Evolutionary conservation across 2,113 vertebrate genomes (phyloP), one percentile per base, ranked within the genome.

Genomic region (Spilogale gracilis): DNA sequence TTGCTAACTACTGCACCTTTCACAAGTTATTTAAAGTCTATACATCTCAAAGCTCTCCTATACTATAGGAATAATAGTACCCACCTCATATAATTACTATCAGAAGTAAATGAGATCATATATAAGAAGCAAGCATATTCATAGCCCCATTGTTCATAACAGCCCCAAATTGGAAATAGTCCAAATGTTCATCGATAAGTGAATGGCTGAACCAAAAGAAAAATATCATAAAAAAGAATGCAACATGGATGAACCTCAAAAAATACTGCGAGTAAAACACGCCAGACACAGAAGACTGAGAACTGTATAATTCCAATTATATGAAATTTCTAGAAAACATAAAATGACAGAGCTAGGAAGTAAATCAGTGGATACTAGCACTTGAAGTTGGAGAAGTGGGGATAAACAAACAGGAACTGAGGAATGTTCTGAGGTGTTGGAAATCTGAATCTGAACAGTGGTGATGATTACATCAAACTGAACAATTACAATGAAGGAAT

Each of bases 371-470:
- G 61, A 79, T 78, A 30, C 30, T 38, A 58, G 83, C 52, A 79
- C 52, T 69, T 88, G 83, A 61, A 88, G 74, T 18, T 48, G 52
- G 23, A 85, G 17, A 84, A 80, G 10, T 80, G 38, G 73, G 30
- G 20, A 94, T 67, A 84, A 78, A 93, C 6, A 87, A 87, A 94
- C 92, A 58, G 71, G 20, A 93, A 78, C 23, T 86, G 45, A 54
- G 21, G 6, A 87, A 79, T 56, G 73, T 89, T 60, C 23, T 60
- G 76, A 89, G 54, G 12, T 73, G 21, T 17, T 73, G 5, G 63
- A 73, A 81, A 81, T 14, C 76, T 94, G 60, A 94, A 38, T n/a
- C 74, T 80, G 61, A 80, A 79, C 11, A 81, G 74, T 60, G 16
- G 43, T 80, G 38, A 94, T 50, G 43, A 69, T 6, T 80, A 76